Conservation (phyloP, 2,113 vertebrate species). For the Vulpes ferrilata region DNA sequence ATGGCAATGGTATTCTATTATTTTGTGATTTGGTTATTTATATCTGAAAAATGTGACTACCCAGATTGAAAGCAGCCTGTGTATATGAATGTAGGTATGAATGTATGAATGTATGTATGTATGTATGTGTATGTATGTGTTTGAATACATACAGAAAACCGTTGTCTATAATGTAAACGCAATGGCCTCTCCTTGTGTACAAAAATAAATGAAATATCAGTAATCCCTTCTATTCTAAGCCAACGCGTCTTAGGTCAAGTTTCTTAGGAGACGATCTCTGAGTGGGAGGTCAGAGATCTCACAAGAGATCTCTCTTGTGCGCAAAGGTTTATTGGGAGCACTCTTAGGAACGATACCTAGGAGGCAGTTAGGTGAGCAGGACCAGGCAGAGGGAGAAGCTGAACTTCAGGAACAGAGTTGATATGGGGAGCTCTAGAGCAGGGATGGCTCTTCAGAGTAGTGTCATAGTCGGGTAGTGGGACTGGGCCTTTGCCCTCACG, state of each 20-base stretch:
- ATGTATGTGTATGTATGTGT: neutral
- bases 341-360: neutral
- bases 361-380: neutral
- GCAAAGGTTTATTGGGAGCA: neutral
- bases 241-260: neutral
- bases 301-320: too few species aligned
- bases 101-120: neutral
- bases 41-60: neutral
- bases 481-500: neutral
- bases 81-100: neutral
- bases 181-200: neutral
- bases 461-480: neutral
- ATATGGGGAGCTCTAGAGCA: neutral
- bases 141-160: neutral
- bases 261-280: neutral
- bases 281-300: too few species aligned
- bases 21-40: constrained; percentile 46
- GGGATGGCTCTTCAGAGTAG: neutral
- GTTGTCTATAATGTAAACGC: neutral
- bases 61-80: neutral
- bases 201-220: neutral
- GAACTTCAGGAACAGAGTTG: neutral
- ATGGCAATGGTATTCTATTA: neutral
- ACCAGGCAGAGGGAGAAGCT: neutral
- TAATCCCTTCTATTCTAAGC: neutral